Evolutionary conservation across 1,140 invertebrate species (phyloP).

Genomic region (Bicyclus anynana): DNA sequence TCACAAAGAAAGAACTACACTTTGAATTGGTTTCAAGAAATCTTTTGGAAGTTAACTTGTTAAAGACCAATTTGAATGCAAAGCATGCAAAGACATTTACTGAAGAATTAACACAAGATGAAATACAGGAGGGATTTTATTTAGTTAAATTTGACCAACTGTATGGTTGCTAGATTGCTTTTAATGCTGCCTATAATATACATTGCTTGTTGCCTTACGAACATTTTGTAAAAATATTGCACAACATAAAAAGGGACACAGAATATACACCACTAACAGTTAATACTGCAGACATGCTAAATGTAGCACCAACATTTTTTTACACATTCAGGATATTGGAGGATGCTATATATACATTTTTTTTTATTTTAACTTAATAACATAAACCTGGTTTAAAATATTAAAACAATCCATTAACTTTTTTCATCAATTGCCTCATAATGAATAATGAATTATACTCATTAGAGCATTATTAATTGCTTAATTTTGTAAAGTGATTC

Average conservation of each 20-base stretch:
- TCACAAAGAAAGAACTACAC: no score
- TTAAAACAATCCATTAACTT: background rate
- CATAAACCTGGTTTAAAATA: no score
- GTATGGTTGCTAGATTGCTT: background rate
- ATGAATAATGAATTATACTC: no score
- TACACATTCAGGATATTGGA: background rate
- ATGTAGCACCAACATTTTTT: background rate
- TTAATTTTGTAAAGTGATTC: no score
- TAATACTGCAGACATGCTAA: background rate
- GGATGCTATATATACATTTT: background rate
- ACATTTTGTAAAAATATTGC: slow-evolving; percentile 23
- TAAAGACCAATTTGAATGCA: no score
- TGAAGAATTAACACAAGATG: no score
- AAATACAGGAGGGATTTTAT: no score
- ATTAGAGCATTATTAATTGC: no score
- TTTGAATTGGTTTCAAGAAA: no score
- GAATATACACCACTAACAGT: background rate
- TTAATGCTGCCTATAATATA: background rate
- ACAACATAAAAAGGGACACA: slow-evolving; percentile 11
- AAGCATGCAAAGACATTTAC: no score
- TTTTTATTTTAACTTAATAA: background rate
- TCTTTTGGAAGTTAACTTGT: no score
- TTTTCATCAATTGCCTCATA: no score
- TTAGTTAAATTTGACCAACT: background rate
- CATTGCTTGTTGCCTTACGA: slow-evolving; percentile 14